phyloP scores from a whole-genome alignment of 64 coral and sea anemone genomes.

The Montipora foliosa region DNA sequence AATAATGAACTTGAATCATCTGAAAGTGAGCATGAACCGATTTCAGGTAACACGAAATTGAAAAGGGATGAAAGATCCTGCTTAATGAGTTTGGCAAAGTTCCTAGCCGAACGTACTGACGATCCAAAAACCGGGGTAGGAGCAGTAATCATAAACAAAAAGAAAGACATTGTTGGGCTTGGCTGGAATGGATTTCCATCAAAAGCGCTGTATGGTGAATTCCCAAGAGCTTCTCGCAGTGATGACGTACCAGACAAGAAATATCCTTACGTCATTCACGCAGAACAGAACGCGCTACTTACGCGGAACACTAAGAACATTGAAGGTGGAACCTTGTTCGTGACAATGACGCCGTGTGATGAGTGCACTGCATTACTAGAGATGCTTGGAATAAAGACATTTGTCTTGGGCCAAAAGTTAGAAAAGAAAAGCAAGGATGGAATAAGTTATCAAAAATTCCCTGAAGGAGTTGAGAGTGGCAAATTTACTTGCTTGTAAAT shows the following conservation, averaged over 20 bases:
- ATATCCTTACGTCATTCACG: constrained; percentile 68
- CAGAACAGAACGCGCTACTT: constrained; percentile 82
- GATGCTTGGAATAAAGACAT: constrained; percentile 45
- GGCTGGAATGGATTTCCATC: constrained; percentile 65
- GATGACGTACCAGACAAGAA: constrained; percentile 11
- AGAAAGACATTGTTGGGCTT: constrained; percentile 10
- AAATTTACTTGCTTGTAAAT: background rate
- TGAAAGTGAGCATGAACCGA: too few relatives aligned
- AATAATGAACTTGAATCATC: background rate
- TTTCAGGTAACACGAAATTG: background rate
- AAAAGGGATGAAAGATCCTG: constrained; percentile 11
- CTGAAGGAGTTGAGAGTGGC: background rate
- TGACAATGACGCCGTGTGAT: constrained; percentile 47
- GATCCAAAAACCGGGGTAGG: constrained; percentile 63
- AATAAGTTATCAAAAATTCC: background rate
- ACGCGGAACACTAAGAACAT: constrained; percentile 31
- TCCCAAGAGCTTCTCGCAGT: constrained; percentile 14
- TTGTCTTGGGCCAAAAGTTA: constrained; percentile 20
- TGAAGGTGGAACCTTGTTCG: constrained; percentile 25
- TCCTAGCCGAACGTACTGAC: constrained; percentile 61
- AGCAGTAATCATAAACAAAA: constrained; percentile 12
- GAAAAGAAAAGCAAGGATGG: background rate
- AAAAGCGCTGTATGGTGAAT: constrained; percentile 42
- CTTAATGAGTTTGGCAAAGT: constrained; percentile 33
- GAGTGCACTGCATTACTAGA: constrained; percentile 53